Evolutionary conservation across 2,888 invertebrate genomes (phyloP), one percentile per base, ranked within the genome.

Genomic region (Drosophila neoperkinsi): DNA sequence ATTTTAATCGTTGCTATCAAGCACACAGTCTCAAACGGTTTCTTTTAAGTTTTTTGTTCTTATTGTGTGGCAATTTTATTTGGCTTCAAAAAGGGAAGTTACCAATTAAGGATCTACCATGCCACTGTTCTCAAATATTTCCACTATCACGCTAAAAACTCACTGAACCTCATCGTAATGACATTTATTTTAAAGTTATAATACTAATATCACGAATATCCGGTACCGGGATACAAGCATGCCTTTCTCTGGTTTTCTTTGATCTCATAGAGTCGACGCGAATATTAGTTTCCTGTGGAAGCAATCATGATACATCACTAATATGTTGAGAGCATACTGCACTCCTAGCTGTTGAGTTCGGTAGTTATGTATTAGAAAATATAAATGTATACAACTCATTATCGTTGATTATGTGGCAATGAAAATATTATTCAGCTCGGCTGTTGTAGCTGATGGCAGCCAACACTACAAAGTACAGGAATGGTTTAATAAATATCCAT

Each of bases 121-220:
- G 7, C 7, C 7, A 38, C 18, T 38, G 36, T 3, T 18, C 38
- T n/a, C 9, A 4, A 4, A 1, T 38, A 38, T 9, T 38, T 18
- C 9, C 18, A n/a, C 9, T 38, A 38, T 38, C 9, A 38, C 38
- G 9, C n/a, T 4, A 38, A 38, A 38, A n/a, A 18, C n/a, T 9
- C 4, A 38, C 9, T 9, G n/a, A n/a, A 38, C 9, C 18, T 9
- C 9, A n/a, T 18, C 18, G 18, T n/a, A 38, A n/a, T 18, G 0
- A 1, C 0, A 9, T 0, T n/a, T 3, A 9, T 18, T 38, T n/a
- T 4, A 1, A 38, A 38, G 0, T 38, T n/a, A 0, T 0, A 38
- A 38, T 9, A n/a, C 18, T 16, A 0, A 16, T 16, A 6, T 0
- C 33, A 7, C 31, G 31, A 4, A 31, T 31, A 31, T 9, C 33